phyloP scores from a whole-genome alignment of 2,113 vertebrate species.

The Cryptomyrus ogoouensis region DNA sequence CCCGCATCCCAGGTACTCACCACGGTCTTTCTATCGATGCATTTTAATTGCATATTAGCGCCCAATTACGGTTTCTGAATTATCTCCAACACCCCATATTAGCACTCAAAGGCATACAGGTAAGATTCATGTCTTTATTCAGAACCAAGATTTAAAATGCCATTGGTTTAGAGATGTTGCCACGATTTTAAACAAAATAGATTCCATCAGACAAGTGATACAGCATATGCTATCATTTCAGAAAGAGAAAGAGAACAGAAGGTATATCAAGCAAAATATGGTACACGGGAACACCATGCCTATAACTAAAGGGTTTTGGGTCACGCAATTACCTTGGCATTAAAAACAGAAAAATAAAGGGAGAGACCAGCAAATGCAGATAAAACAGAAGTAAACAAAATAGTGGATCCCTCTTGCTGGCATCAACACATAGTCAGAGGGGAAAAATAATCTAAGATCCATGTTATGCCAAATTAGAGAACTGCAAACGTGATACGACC shows the following conservation, averaged over 20 bases:
- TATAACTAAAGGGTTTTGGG: neutral
- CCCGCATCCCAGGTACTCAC: neutral
- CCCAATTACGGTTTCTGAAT: neutral
- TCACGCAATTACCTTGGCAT: neutral
- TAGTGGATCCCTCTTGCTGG: neutral
- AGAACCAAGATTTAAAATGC: neutral
- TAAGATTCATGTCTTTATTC: neutral
- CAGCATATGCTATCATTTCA: neutral
- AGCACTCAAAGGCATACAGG: neutral
- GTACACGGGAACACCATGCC: neutral
- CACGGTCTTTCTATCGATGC: neutral
- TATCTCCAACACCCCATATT: neutral
- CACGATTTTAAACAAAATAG: constrained; percentile 10
- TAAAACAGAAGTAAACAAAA: neutral
- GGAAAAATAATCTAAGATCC: neutral
- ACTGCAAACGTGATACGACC: neutral
- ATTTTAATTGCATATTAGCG: neutral
- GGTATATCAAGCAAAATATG: neutral
- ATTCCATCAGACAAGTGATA: neutral
- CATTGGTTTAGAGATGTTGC: neutral
- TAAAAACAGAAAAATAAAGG: neutral
- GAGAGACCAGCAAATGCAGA: neutral
- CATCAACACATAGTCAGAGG: neutral
- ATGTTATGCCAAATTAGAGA: neutral
- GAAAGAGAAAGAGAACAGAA: neutral